Evolutionary conservation across 92 coral and sea anemone genomes (phyloP).

Genomic region (Paragorgia papillata): DNA sequence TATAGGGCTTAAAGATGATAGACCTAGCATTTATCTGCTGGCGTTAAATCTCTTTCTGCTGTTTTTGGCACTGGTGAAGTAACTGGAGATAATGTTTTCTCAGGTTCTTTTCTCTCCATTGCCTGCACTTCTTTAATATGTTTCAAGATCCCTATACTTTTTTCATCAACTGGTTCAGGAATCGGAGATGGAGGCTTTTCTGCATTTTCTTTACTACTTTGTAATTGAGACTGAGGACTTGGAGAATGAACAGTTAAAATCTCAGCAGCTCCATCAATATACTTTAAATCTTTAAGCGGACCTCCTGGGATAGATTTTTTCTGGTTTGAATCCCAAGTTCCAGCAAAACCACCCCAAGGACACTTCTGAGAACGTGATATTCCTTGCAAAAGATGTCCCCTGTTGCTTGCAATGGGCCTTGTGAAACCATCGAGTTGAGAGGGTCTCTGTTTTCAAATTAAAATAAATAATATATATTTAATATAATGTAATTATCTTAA

Average conservation of each 20-base stretch:
- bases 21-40: not conserved
- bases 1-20: too few relatives aligned
- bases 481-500: too few relatives aligned
- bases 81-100: not conserved
- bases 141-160: conserved; percentile 23
- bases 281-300: conserved; percentile 10
- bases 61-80: conserved; percentile 32
- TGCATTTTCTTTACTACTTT: conserved; percentile 8
- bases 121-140: conserved; percentile 5
- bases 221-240: conserved; percentile 12
- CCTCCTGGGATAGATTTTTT: conserved; percentile 4
- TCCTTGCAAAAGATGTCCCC: conserved; percentile 87
- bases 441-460: conserved; percentile 72
- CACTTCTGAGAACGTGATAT: conserved; percentile 78
- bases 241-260: conserved; percentile 35
- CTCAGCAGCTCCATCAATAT: conserved; percentile 25
- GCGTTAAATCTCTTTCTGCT: conserved; percentile 5
- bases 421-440: conserved; percentile 91
- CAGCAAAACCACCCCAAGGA: conserved; percentile 94
- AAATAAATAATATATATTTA: too few relatives aligned
- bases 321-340: conserved; percentile 87
- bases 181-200: conserved; percentile 48
- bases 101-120: conserved; percentile 2
- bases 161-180: conserved; percentile 30
- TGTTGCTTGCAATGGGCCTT: conserved; percentile 80